Evolutionary conservation across 2,797 vertebrate species (phyloP).

Genomic region (Picus viridis): DNA sequence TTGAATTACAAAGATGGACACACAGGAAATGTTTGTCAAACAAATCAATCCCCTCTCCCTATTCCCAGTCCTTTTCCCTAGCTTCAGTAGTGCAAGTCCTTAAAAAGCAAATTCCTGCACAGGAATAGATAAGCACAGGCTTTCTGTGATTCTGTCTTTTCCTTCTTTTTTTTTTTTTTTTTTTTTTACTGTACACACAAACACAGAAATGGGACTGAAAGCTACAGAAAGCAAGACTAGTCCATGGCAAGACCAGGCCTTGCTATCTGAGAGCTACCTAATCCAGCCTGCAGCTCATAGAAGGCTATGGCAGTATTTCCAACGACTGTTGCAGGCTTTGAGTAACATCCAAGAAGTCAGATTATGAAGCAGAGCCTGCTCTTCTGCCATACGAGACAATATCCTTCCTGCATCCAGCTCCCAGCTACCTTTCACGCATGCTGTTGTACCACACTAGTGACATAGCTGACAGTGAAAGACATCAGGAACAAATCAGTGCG

Average conservation of each 20-base stretch:
- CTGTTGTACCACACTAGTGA: background rate
- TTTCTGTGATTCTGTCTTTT: background rate
- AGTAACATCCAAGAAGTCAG: background rate
- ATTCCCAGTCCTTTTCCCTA: background rate
- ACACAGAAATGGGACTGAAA: background rate
- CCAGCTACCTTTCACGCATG: background rate
- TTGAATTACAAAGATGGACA: conserved; percentile 28
- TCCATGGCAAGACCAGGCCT: background rate
- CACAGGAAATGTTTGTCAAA: conserved; percentile 11
- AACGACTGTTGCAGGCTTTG: background rate
- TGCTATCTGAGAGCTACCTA: background rate
- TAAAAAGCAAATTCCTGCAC: background rate
- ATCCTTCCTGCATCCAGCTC: background rate
- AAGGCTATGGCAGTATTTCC: background rate
- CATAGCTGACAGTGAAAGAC: background rate
- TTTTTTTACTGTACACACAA: background rate
- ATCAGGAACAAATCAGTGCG: background rate
- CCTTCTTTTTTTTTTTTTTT: background rate
- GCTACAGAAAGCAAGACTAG: background rate
- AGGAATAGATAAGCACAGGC: background rate
- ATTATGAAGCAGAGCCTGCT: background rate
- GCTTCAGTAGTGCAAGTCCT: background rate
- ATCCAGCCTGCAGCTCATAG: background rate
- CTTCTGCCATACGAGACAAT: background rate
- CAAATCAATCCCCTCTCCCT: background rate